phyloP scores from a whole-genome alignment of 2,888 invertebrate genomes.

The Pediacus dermestoides region DNA sequence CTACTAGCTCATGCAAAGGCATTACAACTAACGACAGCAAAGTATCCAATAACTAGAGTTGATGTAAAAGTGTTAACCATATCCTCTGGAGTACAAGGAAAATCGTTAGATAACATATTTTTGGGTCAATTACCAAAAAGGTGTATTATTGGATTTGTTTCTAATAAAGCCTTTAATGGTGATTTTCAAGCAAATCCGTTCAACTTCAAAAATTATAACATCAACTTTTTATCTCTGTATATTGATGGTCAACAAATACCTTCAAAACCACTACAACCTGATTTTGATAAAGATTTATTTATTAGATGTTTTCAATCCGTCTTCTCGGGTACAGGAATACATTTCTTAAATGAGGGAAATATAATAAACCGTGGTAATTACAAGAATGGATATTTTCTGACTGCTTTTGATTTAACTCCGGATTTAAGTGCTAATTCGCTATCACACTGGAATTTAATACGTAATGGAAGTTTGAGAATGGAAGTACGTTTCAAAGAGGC shows the following conservation, averaged over 20 bases:
- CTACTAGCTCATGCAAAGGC: slow-evolving; percentile 2
- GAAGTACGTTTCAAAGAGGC: too few species aligned
- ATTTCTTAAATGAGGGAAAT: too few species aligned
- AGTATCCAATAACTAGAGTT: slow-evolving; percentile 14
- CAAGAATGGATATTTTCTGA: too few species aligned
- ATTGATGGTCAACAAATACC: slow-evolving; percentile 10
- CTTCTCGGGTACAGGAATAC: slow-evolving; percentile 17
- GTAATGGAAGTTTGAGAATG: neutral
- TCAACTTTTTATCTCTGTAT: slow-evolving; percentile 24
- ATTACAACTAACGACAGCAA: neutral
- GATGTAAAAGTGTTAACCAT: slow-evolving; percentile 28
- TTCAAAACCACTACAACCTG: too few species aligned
- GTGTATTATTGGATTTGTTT: too few species aligned
- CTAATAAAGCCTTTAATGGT: too few species aligned
- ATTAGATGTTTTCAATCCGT: slow-evolving; percentile 31
- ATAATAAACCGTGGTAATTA: neutral
- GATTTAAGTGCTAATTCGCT: too few species aligned
- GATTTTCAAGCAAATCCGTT: slow-evolving; percentile 8
- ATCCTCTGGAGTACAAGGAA: slow-evolving; percentile 24
- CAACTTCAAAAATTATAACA: slow-evolving; percentile 4
- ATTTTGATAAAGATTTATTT: slow-evolving; percentile 12
- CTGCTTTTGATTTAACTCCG: too few species aligned
- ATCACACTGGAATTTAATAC: neutral
- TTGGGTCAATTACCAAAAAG: too few species aligned
- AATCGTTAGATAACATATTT: too few species aligned